Base-by-base conservation (phyloP, 2,888 invertebrate species). In the Charanyca ferruginea region DNA sequence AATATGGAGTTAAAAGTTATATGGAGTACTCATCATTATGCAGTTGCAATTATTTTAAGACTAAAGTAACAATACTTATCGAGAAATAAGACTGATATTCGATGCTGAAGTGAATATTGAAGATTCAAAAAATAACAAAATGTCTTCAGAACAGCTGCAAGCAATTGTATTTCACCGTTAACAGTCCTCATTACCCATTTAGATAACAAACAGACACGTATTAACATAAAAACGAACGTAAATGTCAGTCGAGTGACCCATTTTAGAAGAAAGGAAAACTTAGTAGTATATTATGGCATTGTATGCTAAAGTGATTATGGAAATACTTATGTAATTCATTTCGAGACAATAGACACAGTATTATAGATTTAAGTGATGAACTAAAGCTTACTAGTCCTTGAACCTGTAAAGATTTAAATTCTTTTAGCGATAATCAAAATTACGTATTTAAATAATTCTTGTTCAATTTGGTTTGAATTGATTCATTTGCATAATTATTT, bases 131-230 rank as follows among this genome's bases (percentile, higher is more conserved):
- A 28, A 28, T 5, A 28, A 38, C 38, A 25, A 20, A 67, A 72
- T 20, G 38, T 25, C 28, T 51, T 52, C 6, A 72, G n/a, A 25
- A 38, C 23, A 51, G 32, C 11, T 47, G 13, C 20, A 44, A 54
- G 42, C 20, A 32, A 18, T 23, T 44, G n/a, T 25, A 45, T 20
- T 23, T 28, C 5, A 57, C 74, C 54, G 54, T 68, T 75, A 48
- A 38, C 41, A 60, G 48, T 8, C 48, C 74, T 49, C 68, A 23
- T 53, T 45, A 51, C 49, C 18, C 45, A 41, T 60, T 45, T 49
- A 53, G 68, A 71, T 67, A 74, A 74, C 32, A 74, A 48, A 59
- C 23, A 53, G 22, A 73, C 65, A 57, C 74, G 49, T 23, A 52
- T 28, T 73, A 22, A n/a, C 49, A 49, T n/a, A 51, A 57, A 66